Conservation (phyloP, 2,113 vertebrate genomes). For the Aptenodytes patagonicus region DNA sequence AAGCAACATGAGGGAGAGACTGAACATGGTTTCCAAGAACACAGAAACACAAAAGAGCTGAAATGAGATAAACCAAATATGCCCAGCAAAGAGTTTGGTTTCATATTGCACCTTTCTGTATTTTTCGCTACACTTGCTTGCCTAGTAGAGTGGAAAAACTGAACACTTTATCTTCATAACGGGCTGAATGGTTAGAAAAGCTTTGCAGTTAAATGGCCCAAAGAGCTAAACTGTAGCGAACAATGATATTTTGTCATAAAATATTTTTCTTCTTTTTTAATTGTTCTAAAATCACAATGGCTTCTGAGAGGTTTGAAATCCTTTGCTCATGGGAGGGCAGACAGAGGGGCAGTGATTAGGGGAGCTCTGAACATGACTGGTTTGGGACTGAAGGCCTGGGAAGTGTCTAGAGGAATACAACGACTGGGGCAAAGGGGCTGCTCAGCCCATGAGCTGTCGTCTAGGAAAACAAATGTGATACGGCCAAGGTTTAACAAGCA, state of each 20-base stretch:
- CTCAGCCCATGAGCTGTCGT: neutral
- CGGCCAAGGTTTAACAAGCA: neutral
- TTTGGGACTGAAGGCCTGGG: neutral
- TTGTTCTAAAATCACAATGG: neutral
- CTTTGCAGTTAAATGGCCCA: neutral
- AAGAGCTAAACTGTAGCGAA: neutral
- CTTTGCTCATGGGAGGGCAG: neutral
- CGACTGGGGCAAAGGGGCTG: neutral
- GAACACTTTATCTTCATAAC: neutral
- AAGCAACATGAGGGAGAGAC: neutral
- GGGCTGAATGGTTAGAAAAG: neutral
- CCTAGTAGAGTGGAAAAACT: neutral
- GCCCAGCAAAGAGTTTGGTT: neutral
- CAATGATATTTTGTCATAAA: neutral
- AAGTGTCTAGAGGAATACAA: neutral
- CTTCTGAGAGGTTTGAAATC: neutral
- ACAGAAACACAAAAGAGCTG: neutral
- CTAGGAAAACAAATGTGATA: neutral
- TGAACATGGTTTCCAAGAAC: neutral
- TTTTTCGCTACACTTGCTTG: neutral
- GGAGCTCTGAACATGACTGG: neutral
- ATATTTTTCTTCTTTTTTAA: neutral
- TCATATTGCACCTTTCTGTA: neutral
- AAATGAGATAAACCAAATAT: neutral
- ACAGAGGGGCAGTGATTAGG: too few relatives aligned